Percentiles rank a stretch among this genome's conserved stretches.
phyloP scores from a whole-genome alignment of 2,113 vertebrate genomes.

The Shinisaurus crocodilurus region DNA sequence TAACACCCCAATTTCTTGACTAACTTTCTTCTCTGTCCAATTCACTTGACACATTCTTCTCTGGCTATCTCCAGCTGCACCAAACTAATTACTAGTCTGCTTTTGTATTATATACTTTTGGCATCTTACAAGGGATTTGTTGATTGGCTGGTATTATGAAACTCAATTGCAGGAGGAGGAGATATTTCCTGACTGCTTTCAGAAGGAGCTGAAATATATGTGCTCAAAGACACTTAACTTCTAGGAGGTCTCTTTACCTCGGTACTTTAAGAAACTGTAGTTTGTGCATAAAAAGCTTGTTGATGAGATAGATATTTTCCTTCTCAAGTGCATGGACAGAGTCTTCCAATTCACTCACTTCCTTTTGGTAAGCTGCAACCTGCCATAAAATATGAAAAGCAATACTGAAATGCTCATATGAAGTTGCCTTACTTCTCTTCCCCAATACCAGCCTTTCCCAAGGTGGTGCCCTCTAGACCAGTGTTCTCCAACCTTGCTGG shows the following conservation, averaged over 20 bases:
- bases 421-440: neutral
- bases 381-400: conserved; percentile 58
- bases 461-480: no score
- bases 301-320: conserved; percentile 79
- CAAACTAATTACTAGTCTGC: neutral
- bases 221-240: neutral
- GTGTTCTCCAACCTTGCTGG: no score
- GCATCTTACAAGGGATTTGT: no score
- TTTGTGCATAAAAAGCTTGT: conserved; percentile 73
- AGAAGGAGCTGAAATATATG: neutral
- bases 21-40: neutral
- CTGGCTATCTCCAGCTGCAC: no score
- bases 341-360: conserved; percentile 73
- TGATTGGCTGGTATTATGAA: no score
- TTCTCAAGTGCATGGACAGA: conserved; percentile 76
- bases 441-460: no score
- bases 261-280: conserved; percentile 70
- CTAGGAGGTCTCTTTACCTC: conserved; percentile 69
- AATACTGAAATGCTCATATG: neutral
- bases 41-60: neutral
- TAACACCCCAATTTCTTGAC: neutral
- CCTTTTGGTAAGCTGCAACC: conserved; percentile 73
- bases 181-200: neutral
- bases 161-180: neutral
- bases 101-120: neutral